A percentile compares a stretch with the other conserved stretches of the same genome.
These are phyloP conservation scores for Phyllotreta striolata DNA, from an alignment of 2,888 invertebrate species.

Conservation along the genomic window DNA sequence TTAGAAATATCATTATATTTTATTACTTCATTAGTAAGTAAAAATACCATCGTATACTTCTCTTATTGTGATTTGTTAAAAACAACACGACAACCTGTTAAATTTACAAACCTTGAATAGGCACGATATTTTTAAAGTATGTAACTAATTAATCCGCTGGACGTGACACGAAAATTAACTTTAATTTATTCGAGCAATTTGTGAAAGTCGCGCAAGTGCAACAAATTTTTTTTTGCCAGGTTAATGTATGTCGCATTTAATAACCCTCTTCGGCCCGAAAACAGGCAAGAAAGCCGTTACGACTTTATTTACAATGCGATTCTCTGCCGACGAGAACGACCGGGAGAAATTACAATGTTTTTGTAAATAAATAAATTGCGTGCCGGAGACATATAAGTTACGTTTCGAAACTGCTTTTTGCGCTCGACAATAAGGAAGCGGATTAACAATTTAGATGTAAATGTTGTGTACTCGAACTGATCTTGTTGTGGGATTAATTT, in stretches of 20 bases:
- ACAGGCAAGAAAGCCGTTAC: slow-evolving; percentile 32
- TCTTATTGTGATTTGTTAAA: too few species aligned
- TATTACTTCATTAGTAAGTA: too few species aligned
- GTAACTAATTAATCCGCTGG: slow-evolving; percentile 20
- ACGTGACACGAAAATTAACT: slow-evolving; percentile 28
- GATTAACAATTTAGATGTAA: slow-evolving; percentile 24
- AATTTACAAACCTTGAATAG: slow-evolving; percentile 11
- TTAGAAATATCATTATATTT: too few species aligned
- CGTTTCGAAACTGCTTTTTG: slow-evolving; percentile 8
- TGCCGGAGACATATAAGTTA: slow-evolving; percentile 20
- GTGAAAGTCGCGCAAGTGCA: slow-evolving; percentile 26
- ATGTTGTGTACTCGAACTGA: slow-evolving; percentile 1
- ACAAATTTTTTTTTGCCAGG: slow-evolving; percentile 21
- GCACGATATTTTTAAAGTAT: not conserved
- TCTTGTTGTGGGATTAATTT: too few species aligned
- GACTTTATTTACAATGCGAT: slow-evolving; percentile 33
- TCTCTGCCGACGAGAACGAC: slow-evolving; percentile 24
- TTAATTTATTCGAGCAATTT: slow-evolving; percentile 33
- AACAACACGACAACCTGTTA: not conserved
- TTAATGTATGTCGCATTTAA: slow-evolving; percentile 35
- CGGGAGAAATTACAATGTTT: slow-evolving; percentile 32
- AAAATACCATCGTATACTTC: too few species aligned
- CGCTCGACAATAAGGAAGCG: slow-evolving; percentile 18
- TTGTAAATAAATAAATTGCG: slow-evolving; percentile 28
- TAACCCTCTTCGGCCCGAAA: slow-evolving; percentile 30